A percentile compares a stretch with the other conserved stretches of the same genome.
phyloP scores from a whole-genome alignment of 2,797 vertebrate genomes.

The Eupleurogrammus muticus region DNA sequence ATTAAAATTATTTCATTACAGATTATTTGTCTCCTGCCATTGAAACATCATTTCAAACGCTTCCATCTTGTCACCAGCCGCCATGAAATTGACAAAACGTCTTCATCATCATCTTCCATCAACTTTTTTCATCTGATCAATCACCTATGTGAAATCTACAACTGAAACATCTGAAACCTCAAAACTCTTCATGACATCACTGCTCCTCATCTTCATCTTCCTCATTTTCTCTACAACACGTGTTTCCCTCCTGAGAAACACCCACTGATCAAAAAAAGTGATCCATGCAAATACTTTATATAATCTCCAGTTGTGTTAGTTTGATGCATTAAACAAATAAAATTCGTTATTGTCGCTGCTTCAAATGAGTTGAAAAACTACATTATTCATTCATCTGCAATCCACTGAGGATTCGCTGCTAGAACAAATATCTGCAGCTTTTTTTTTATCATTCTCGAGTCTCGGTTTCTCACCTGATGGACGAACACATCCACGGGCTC shows the following conservation, averaged over 20 bases:
- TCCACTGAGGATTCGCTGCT: slow-evolving; percentile 17
- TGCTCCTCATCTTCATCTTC: too few relatives aligned
- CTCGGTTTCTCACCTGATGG: slow-evolving; percentile 89
- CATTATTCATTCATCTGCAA: slow-evolving; percentile 1
- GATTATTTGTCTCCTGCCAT: too few relatives aligned
- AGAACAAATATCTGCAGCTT: not conserved
- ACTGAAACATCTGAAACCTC: too few relatives aligned
- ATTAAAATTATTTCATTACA: too few relatives aligned
- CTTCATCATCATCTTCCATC: not conserved
- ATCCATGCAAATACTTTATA: not conserved
- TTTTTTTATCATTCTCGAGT: too few relatives aligned
- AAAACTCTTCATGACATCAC: too few relatives aligned
- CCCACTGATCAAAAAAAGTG: slow-evolving; percentile 1
- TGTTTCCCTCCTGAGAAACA: slow-evolving; percentile 48
- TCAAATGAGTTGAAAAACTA: not conserved
- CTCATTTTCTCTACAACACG: slow-evolving; percentile 45
- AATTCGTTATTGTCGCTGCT: not conserved
- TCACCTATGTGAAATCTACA: not conserved
- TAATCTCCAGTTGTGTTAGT: not conserved
- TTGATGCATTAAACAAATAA: too few relatives aligned
- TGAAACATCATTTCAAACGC: not conserved
- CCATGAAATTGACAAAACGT: not conserved
- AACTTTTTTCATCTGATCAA: slow-evolving; percentile 2
- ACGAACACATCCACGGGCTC: slow-evolving; percentile 97
- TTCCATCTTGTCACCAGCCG: not conserved